Base-by-base conservation (phyloP, 2,113 vertebrate species). In the Casuarius casuarius region DNA sequence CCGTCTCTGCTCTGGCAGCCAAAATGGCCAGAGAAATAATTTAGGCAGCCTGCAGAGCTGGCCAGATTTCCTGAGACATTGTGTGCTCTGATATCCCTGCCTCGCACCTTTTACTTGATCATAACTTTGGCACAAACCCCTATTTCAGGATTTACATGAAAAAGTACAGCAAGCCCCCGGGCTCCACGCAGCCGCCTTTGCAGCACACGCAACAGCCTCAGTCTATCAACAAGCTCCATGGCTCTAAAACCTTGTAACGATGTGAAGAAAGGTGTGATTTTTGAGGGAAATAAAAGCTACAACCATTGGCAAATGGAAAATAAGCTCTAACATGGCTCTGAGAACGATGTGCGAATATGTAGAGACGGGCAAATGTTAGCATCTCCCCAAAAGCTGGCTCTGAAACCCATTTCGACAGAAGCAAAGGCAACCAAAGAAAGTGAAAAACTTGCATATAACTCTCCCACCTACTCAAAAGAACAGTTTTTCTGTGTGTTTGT, bases 191-290 rank as follows among this genome's bases (percentile, higher is more conserved):
- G 76, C 49, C 80, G 72, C 62, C 38, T 72, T 72, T 61, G 22
- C 66, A 87, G 44, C 59, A 31, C 0, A 0, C 59, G 67, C 38
- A 20, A 4, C 3, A 28, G 11, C 72, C 22, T 8, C 4, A 16
- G 1, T 73, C 26, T 42, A 2, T 16, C 29, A 18, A 5, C 4
- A 33, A 83, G 59, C 54, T 67, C 63, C 19, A 1, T 2, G 35
- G 46, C 1, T 82, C 67, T 26, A 63, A 16, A 7, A 54, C 11
- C 67, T 77, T 63, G 33, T 25, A 65, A 25, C 6, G 52, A 12
- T 40, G 4, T 25, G 44, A 58, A 58, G 38, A 33, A 59, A 56
- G 12, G 31, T 6, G 46, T 4, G 5, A 3, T 42, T 74, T 85
- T 46, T 52, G 10, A 80, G 83, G 16, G 29, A 90, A 85, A 80